phyloP scores from a whole-genome alignment of 2,888 invertebrate species.

The Apotomis turbidana region DNA sequence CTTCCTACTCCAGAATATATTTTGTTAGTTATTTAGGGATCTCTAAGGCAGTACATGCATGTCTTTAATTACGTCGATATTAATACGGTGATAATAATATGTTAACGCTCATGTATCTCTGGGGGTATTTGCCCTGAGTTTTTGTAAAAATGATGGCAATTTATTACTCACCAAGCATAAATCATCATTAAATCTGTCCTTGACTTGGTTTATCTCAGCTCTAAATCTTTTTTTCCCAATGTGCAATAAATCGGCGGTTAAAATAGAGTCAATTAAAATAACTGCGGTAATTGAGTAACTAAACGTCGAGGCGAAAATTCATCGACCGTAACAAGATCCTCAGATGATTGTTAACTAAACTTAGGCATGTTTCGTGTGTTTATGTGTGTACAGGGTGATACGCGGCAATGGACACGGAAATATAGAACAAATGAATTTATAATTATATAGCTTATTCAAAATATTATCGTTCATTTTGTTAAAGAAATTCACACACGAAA shows the following conservation, averaged over 20 bases:
- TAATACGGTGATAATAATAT: no score
- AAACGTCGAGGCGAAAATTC: conserved; percentile 1
- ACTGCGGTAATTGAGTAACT: conserved; percentile 9
- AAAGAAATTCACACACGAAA: no score
- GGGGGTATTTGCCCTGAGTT: no score
- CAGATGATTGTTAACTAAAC: conserved; percentile 18
- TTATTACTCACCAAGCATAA: not conserved
- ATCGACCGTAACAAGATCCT: conserved; percentile 22
- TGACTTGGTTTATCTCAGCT: conserved; percentile 3
- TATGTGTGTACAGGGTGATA: not conserved
- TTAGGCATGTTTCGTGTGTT: conserved; percentile 34
- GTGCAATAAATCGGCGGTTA: conserved; percentile 16
- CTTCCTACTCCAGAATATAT: no score
- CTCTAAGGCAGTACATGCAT: no score
- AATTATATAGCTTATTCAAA: no score
- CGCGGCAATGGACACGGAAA: no score
- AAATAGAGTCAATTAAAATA: conserved; percentile 13
- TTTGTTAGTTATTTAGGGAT: no score
- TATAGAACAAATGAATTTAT: no score
- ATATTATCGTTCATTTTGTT: no score
- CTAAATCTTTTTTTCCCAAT: conserved; percentile 5
- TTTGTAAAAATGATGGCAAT: not conserved
- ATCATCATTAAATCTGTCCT: conserved; percentile 2
- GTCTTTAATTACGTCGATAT: no score
- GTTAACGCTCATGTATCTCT: no score